These are phyloP conservation scores for Loris lydekkerianus DNA, from an alignment of 2,797 vertebrate species.

Conservation along the genomic window DNA sequence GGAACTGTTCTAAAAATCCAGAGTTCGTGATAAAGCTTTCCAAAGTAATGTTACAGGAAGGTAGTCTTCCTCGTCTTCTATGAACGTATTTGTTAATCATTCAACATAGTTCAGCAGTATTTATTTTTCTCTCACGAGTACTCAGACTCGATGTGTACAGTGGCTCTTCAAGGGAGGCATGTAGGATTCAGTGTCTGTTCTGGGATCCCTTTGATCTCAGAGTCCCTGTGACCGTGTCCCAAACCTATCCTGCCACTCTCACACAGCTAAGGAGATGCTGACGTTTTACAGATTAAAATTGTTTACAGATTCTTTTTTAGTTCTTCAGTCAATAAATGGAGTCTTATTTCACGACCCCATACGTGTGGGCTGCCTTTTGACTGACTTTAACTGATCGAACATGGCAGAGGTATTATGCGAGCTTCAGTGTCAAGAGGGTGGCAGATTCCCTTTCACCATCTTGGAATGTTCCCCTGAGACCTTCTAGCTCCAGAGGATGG, in stretches of 20 bases:
- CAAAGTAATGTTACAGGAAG: background rate
- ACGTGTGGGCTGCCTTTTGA: background rate
- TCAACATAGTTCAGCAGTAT: background rate
- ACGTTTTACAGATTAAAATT: background rate
- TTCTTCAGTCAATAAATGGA: background rate
- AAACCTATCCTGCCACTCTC: background rate
- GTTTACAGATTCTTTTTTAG: background rate
- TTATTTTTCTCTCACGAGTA: background rate
- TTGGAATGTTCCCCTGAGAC: background rate
- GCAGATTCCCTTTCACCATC: background rate
- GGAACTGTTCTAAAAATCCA: background rate
- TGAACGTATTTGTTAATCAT: slow-evolving; percentile 17
- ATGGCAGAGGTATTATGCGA: background rate
- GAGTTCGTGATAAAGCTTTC: slow-evolving; percentile 2
- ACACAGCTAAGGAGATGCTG: background rate
- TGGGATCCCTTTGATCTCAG: background rate
- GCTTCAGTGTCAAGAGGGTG: background rate
- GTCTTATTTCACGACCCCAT: background rate
- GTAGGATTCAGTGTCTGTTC: background rate
- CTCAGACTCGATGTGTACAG: background rate
- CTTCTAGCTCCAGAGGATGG: no score
- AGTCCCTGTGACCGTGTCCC: background rate
- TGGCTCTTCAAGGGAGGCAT: background rate
- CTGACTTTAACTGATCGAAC: background rate
- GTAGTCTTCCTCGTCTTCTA: background rate